Evolutionary conservation across 2,113 vertebrate genomes (phyloP), one percentile per base, ranked within the genome.

Genomic region (Aspiorhynchus laticeps): DNA sequence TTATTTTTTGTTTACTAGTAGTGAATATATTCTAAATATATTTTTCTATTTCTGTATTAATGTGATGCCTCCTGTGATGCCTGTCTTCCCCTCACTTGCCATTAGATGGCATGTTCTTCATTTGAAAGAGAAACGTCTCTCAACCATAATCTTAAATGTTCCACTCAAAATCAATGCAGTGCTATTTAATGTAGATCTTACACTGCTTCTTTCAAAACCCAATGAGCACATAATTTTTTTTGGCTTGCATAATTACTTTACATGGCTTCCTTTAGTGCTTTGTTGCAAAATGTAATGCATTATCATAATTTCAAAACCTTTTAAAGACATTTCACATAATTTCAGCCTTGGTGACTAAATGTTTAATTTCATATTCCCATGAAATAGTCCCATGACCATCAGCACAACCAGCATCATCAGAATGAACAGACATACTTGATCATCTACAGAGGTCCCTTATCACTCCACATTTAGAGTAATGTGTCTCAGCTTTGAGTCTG

Each of bases 61-160:
- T 19, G 5, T 36, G 65, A 15, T 51, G 26, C 7, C 5, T 38
- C 59, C 79, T 51, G 28, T 69, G 26, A 69, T 56, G 36, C 9
- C 26, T 41, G 77, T 31, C 43, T 38, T 88, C 61, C 79, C 33
- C 41, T 3, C 51, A 2, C 63, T 67, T 36, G 75, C 33, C 89
- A 26, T 79, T 85, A 88, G 89, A 85, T 86, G 89, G 87, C 89
- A 90, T 67, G 87, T 82, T 87, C 85, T 81, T 75, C 79, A 56
- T 46, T 51, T 80, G 21, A 48, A 65, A 79, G 56, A n/a, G 26
- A 46, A 56, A 63, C 21, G 10, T n/a, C 43, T 86, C 24, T 38
- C 28, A 7, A 19, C 43, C 21, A 51, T 5, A 10, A 6, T 53
- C 14, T 21, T 78, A 24, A 48, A 4, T 53, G 15, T 53, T 78